These are phyloP conservation scores for Fopius arisanus DNA, from an alignment of 1,140 invertebrate genomes.

Conservation along the genomic window DNA sequence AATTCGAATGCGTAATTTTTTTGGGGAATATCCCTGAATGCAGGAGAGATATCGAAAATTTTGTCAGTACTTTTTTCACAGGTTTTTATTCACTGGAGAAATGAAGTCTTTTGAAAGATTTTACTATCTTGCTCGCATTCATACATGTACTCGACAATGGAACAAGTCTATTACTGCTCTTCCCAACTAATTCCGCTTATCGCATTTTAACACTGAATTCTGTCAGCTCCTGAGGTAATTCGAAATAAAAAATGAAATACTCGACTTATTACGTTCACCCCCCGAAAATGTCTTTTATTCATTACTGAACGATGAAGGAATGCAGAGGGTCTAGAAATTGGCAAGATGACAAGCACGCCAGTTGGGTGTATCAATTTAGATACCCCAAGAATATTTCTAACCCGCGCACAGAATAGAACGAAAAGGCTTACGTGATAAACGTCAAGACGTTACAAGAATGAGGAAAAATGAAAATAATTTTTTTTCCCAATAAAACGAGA, in stretches of 20 bases:
- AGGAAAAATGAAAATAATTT: not conserved
- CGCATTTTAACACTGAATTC: too few species aligned
- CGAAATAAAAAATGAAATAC: not conserved
- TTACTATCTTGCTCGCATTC: too few species aligned
- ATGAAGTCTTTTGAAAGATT: too few species aligned
- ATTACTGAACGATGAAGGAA: slow-evolving; percentile 24
- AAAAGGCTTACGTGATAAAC: slow-evolving; percentile 28
- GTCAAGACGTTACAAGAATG: slow-evolving; percentile 14
- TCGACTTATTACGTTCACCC: not conserved
- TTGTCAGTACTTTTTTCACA: too few species aligned
- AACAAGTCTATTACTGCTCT: too few species aligned
- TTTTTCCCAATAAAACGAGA: not conserved
- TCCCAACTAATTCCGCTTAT: too few species aligned
- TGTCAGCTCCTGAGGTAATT: too few species aligned
- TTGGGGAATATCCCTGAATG: too few species aligned
- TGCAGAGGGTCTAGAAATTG: slow-evolving; percentile 28
- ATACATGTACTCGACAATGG: too few species aligned
- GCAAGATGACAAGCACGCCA: slow-evolving; percentile 32
- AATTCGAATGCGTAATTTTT: too few species aligned
- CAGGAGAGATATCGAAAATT: too few species aligned
- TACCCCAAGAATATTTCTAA: slow-evolving; percentile 33
- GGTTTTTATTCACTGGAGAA: too few species aligned
- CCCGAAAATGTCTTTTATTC: slow-evolving; percentile 14
- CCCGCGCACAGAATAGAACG: slow-evolving; percentile 10
- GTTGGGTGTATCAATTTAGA: slow-evolving; percentile 35